Base-by-base conservation (phyloP, 2,113 vertebrate species). In the Apodemus sylvaticus region DNA sequence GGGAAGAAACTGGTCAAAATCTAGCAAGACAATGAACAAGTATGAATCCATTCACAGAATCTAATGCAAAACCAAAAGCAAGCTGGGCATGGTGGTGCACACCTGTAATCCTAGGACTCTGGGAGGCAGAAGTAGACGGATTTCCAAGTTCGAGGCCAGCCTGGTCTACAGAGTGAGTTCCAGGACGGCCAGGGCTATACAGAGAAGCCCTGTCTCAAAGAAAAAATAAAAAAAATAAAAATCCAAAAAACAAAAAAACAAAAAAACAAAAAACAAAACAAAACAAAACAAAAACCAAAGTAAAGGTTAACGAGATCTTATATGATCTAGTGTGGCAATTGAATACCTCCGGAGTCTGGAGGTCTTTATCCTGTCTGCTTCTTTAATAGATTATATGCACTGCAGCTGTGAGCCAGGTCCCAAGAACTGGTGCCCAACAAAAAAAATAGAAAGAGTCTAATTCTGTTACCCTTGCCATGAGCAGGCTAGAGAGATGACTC, bases 31-130 rank as follows among this genome's bases (percentile, higher is more conserved):
- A 99, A 94, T 99, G 99, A 99, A 99, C 98, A 99, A 99, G 98
- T 99, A 99, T 98, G 99, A 99, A 88, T 99, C 99, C 98, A 89
- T 99, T 99, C 98, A 99, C 99, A 98, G 99, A 99, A 98, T 99
- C 99, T 93, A 99, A 99, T 92, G 99, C 99, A 98, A 99, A 99
- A 98, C 99, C 99, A 98, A 99, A 99, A n/a, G n/a, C n/a, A n/a
- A n/a, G n/a, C n/a, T n/a, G n/a, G n/a, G n/a, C n/a, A n/a, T n/a
- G n/a, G n/a, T n/a, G n/a, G n/a, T n/a, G n/a, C n/a, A n/a, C n/a
- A n/a, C n/a, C n/a, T n/a, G n/a, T n/a, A n/a, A n/a, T n/a, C n/a
- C n/a, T n/a, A n/a, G n/a, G n/a, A n/a, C n/a, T n/a, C n/a, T n/a
- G n/a, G n/a, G n/a, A n/a, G n/a, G n/a, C n/a, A n/a, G n/a, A n/a